A percentile compares a stretch with the other conserved stretches of the same genome.
Evolutionary conservation across 2,888 invertebrate genomes (phyloP).

Genomic region (Oxyteleia sp.): DNA sequence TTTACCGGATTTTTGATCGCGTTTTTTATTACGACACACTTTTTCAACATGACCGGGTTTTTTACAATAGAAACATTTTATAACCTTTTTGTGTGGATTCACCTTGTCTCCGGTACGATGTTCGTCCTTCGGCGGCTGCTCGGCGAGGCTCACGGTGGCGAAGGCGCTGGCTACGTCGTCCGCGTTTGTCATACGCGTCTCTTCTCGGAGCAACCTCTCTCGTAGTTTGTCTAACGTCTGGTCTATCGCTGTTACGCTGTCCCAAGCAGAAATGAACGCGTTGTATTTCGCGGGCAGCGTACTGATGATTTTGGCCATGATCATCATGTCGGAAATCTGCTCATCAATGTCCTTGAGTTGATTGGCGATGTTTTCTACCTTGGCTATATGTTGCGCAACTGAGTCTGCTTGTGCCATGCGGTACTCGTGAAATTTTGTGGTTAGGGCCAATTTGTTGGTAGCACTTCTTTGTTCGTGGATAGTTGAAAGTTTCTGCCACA

Average conservation of each 20-base stretch:
- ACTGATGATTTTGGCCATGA: neutral
- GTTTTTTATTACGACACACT: neutral
- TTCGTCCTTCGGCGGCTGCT: neutral
- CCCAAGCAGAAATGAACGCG: neutral
- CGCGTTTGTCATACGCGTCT: constrained; percentile 13
- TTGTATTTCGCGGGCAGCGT: neutral
- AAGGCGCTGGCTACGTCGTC: constrained; percentile 19
- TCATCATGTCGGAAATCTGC: neutral
- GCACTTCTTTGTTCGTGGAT: constrained; percentile 76
- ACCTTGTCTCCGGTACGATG: neutral
- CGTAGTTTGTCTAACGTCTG: constrained; percentile 10
- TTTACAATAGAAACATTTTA: constrained; percentile 14
- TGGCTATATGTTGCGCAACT: constrained; percentile 2
- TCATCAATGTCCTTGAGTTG: constrained; percentile 24
- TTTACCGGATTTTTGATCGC: neutral
- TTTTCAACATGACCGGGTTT: constrained; percentile 6
- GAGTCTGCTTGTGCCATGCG: constrained; percentile 22
- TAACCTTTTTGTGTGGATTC: neutral
- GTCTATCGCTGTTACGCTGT: neutral
- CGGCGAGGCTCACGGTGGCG: neutral
- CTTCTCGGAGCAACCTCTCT: constrained; percentile 18
- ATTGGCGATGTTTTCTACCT: constrained; percentile 35
- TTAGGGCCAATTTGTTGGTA: constrained; percentile 67
- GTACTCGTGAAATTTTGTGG: constrained; percentile 40
- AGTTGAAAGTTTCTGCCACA: neutral